A percentile compares a stretch with the other conserved stretches of the same genome.
These are phyloP conservation scores for Andrena marginata DNA, from an alignment of 2,888 invertebrate species.

Conservation along the genomic window DNA sequence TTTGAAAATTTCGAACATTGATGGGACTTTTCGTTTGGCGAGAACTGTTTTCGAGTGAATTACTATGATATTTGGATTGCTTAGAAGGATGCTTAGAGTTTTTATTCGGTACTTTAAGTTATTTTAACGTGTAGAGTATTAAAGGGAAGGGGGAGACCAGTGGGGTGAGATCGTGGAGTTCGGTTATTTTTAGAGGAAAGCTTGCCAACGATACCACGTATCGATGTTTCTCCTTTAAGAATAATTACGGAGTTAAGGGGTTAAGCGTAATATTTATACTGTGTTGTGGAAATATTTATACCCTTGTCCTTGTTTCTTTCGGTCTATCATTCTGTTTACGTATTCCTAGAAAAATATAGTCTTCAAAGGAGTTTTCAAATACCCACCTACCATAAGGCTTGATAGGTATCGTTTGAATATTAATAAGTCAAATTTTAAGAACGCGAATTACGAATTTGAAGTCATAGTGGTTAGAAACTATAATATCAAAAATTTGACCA, in stretches of 20 bases:
- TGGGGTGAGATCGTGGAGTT: not conserved
- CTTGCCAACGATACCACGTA: conserved; percentile 10
- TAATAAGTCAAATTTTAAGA: conserved; percentile 7
- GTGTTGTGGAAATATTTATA: conserved; percentile 47
- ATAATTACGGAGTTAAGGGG: conserved; percentile 50
- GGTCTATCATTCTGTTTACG: conserved; percentile 8
- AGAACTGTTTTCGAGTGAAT: not conserved
- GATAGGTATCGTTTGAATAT: not conserved
- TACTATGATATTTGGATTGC: not conserved
- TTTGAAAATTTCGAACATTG: not conserved
- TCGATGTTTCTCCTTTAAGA: conserved; percentile 45
- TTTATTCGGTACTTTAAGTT: not conserved
- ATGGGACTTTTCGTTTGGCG: not conserved
- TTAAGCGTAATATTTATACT: conserved; percentile 39
- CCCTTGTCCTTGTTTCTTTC: conserved; percentile 35
- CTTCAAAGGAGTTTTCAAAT: conserved; percentile 10
- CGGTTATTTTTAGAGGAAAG: conserved; percentile 37
- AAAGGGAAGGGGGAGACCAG: not conserved
- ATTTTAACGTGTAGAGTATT: not conserved
- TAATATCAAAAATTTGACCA: not conserved
- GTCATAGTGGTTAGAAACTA: no score
- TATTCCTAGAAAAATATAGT: conserved; percentile 19
- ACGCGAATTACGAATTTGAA: not conserved
- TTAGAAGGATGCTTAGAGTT: not conserved
- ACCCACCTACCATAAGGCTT: not conserved